A percentile compares a stretch with the other conserved stretches of the same genome.
phyloP scores from a whole-genome alignment of 2,113 vertebrate genomes.

The Stegostoma tigrinum region DNA sequence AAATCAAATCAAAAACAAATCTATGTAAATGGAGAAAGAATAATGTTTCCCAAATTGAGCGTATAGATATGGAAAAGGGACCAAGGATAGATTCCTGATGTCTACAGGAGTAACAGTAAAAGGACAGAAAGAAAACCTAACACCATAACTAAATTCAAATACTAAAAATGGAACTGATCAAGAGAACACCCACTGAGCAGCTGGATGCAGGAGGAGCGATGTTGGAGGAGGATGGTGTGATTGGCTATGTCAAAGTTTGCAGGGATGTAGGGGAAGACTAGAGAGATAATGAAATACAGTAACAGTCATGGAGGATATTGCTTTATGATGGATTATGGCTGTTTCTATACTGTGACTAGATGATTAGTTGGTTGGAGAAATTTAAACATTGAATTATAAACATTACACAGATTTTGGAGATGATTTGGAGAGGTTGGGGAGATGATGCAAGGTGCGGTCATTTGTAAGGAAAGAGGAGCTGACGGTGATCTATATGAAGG shows the following conservation, averaged over 20 bases:
- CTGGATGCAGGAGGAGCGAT: not conserved
- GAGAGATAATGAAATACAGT: not conserved
- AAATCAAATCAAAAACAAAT: too few relatives aligned
- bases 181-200: not conserved
- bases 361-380: not conserved
- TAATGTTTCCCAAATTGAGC: too few relatives aligned
- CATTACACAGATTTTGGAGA: not conserved
- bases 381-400: not conserved
- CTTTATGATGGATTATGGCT: not conserved
- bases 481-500: not conserved
- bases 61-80: not conserved
- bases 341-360: not conserved
- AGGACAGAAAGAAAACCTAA: not conserved
- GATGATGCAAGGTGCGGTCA: not conserved
- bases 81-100: not conserved
- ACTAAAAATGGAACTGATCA: not conserved
- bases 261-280: not conserved
- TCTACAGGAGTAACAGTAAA: not conserved
- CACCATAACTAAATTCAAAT: not conserved
- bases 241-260: not conserved
- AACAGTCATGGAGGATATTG: not conserved
- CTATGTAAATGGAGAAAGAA: too few relatives aligned
- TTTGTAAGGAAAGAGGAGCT: not conserved
- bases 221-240: not conserved
- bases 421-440: not conserved